Evolutionary conservation across 2,888 invertebrate species (phyloP), one percentile per base, ranked within the genome.

Genomic region (Sturmia bella): DNA sequence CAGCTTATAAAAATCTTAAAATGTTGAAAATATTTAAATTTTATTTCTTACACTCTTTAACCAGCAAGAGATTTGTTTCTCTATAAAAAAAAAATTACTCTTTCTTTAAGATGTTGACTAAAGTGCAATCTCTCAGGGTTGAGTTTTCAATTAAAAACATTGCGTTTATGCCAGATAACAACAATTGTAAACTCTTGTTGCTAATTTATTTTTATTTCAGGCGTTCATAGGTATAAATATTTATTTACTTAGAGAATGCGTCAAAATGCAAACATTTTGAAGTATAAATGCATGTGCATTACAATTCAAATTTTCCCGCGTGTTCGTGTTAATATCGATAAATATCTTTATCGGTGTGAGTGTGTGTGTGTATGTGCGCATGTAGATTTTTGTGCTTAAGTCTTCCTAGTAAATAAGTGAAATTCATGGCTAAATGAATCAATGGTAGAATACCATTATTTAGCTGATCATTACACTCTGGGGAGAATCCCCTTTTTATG

Each of bases 361-460:
- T 72, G 37, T 0, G 3, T 50, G 17, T 15, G 0, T 45, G 50
- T 24, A 2, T 13, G 1, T 50, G 6, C 57, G 12, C n/a, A 9
- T 52, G 12, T 27, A 13, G 12, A 5, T 37, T 7, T 56, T 39
- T 57, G 59, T 21, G n/a, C n/a, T n/a, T n/a, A n/a, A n/a, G n/a
- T n/a, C 21, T 81, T 72, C 56, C 68, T 43, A 37, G 39, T 72
- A 63, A 73, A n/a, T 63, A 68, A 54, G 41, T 24, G 12, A 63
- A 61, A 70, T 77, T 59, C n/a, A 77, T 70, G 54, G 27, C 39
- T 52, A n/a, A n/a, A n/a, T n/a, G n/a, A n/a, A n/a, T 45, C 37
- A 56, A 64, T 54, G 66, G 66, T 56, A 56, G 68, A 61, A 63
- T 68, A 61, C 76, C 61, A 41, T 76, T 75, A n/a, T n/a, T n/a